These are phyloP conservation scores for Trissoscelio sp. DNA, from an alignment of 2,888 invertebrate species.

Conservation along the genomic window DNA sequence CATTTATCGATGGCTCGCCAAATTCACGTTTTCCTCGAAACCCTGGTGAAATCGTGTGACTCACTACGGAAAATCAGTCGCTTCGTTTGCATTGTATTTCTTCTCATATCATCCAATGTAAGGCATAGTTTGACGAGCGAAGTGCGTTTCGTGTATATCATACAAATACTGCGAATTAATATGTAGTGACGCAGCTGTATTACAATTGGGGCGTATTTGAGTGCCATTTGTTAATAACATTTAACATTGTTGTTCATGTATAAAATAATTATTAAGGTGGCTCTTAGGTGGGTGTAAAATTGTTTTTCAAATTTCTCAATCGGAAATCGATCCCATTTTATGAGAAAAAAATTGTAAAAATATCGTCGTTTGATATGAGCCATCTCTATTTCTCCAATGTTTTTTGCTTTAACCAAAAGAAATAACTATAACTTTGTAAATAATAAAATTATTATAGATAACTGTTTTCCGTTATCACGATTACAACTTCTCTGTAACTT, in stretches of 20 bases:
- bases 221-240: slow-evolving; percentile 28
- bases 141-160: slow-evolving; percentile 30
- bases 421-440: too few relatives aligned
- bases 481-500: too few relatives aligned
- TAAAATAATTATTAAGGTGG: too few relatives aligned
- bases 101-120: slow-evolving; percentile 36
- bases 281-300: too few relatives aligned
- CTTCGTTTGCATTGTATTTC: slow-evolving; percentile 35
- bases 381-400: too few relatives aligned
- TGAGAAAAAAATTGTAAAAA: too few relatives aligned
- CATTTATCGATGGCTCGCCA: slow-evolving; percentile 74
- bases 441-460: too few relatives aligned
- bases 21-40: slow-evolving; percentile 74
- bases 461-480: too few relatives aligned
- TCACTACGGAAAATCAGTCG: slow-evolving; percentile 74
- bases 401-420: too few relatives aligned
- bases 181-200: slow-evolving; percentile 2
- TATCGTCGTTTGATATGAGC: too few relatives aligned
- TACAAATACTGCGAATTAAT: slow-evolving; percentile 58
- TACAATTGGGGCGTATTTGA: slow-evolving; percentile 8
- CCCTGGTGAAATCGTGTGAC: slow-evolving; percentile 78
- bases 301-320: too few relatives aligned
- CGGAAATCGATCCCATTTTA: too few relatives aligned
- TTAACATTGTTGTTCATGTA: slow-evolving; percentile 16
- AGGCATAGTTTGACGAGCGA: slow-evolving; percentile 56